Evolutionary conservation across 1,140 invertebrate genomes (phyloP), one percentile per base, ranked within the genome.

Genomic region (Nasonia giraulti): DNA sequence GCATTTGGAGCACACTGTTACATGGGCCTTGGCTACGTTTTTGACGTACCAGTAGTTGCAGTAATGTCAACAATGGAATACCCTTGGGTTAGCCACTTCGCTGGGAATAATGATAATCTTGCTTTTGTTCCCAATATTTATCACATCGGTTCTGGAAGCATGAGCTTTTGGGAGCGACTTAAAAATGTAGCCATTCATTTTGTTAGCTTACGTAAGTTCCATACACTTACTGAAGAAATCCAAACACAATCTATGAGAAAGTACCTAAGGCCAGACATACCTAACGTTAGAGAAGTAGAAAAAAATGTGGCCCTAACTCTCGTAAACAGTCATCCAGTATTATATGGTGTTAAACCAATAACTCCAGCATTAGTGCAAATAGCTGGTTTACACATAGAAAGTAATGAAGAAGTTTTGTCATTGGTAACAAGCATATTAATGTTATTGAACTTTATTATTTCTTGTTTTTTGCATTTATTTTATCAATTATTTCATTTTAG

Each of bases 31-130:
- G 94, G 94, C 5, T 92, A 95, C 82, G 94, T 95, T 86, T 93
- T 95, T 37, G 91, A 95, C 80, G 94, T 94, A 6, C 96, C 96
- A 0, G 93, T 95, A 6, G 94, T 97, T 4, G 80, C 40, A 0
- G 74, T 78, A 12, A 66, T 75, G n/a, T 75, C 89, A 91, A 93
- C 0, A 86, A 94, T 10, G 93, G 92, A 83, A 94, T 95, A 1
- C 94, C 92, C 95, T 11, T 96, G 94, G 94, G 93, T 94, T 77
- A 94, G 93, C 50, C 90, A 93, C 17, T 90, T 93, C 62, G 93
- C 95, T 82, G 95, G 94, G 23, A 93, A 94, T 62, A 94, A 95
- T 0, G 90, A 93, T 17, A 94, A 95, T 85, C 93, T 95, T 2
- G 93, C 89, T 71, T 78, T 55, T 23, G 69, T 81, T 12, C 8